phyloP scores from a whole-genome alignment of 2,113 vertebrate species.

The Noturus placidus region DNA sequence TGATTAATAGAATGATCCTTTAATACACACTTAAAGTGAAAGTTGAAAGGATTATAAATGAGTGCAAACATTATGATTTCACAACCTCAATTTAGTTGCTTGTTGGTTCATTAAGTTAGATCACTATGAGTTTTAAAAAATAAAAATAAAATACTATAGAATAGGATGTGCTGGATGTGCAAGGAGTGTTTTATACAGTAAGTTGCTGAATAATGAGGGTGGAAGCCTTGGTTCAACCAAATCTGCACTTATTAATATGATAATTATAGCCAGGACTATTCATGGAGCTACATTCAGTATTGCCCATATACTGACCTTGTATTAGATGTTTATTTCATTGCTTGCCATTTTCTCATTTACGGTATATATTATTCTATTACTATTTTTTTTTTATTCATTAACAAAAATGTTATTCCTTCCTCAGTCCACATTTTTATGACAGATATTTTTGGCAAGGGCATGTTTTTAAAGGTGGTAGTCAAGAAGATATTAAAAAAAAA shows the following conservation, averaged over 20 bases:
- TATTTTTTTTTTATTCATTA: not conserved
- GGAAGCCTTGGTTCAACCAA: not conserved
- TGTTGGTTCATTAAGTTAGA: not conserved
- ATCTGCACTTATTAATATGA: not conserved
- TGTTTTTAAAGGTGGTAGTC: not conserved
- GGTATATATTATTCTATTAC: not conserved
- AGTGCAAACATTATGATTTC: not conserved
- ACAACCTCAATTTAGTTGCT: not conserved
- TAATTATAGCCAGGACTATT: not conserved
- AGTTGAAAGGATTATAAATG: not conserved
- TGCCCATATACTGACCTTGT: not conserved
- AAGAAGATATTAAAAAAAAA: not conserved
- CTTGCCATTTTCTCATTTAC: not conserved
- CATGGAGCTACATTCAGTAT: not conserved
- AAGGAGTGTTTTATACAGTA: not conserved
- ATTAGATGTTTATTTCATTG: not conserved
- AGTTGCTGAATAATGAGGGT: not conserved
- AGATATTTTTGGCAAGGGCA: not conserved
- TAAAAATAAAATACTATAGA: not conserved
- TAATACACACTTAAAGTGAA: not conserved
- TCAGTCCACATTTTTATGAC: not conserved
- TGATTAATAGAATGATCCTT: not conserved
- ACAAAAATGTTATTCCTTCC: not conserved
- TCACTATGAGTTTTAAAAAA: not conserved
- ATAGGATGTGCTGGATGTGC: not conserved